These are phyloP conservation scores for Spea multiplicata DNA, from an alignment of 2,113 vertebrate genomes.

Conservation along the genomic window DNA sequence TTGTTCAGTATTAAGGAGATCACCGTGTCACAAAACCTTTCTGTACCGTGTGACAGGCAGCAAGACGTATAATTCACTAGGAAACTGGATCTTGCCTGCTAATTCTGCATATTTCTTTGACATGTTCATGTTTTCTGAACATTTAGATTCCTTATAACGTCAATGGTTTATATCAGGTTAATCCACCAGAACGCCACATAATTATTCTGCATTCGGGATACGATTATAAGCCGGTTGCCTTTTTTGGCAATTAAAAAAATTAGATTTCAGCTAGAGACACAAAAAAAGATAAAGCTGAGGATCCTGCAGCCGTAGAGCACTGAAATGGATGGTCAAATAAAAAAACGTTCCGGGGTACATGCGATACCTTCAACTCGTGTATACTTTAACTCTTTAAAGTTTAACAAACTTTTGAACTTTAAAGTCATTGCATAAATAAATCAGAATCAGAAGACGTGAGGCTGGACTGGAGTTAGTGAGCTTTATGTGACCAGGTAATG, in stretches of 20 bases:
- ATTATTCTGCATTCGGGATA: slow-evolving; percentile 49
- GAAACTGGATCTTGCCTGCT: neutral
- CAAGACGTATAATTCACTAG: neutral
- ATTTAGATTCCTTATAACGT: slow-evolving; percentile 26
- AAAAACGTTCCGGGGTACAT: too few species aligned
- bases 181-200: slow-evolving; percentile 40
- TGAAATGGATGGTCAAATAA: too few species aligned
- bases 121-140: slow-evolving; percentile 19
- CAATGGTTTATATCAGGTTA: slow-evolving; percentile 38
- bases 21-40: neutral
- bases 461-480: too few species aligned
- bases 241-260: slow-evolving; percentile 39
- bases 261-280: too few species aligned
- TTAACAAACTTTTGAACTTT: too few species aligned
- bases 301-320: too few species aligned
- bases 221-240: slow-evolving; percentile 48
- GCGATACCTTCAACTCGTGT: too few species aligned
- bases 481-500: too few species aligned
- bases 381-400: too few species aligned
- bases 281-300: too few species aligned
- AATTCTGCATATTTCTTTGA: slow-evolving; percentile 22
- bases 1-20: neutral
- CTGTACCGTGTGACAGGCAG: neutral
- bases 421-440: too few species aligned
- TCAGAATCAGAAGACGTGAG: too few species aligned